Conservation (phyloP, 2,888 invertebrate species). For the Troides oblongomaculatus region DNA sequence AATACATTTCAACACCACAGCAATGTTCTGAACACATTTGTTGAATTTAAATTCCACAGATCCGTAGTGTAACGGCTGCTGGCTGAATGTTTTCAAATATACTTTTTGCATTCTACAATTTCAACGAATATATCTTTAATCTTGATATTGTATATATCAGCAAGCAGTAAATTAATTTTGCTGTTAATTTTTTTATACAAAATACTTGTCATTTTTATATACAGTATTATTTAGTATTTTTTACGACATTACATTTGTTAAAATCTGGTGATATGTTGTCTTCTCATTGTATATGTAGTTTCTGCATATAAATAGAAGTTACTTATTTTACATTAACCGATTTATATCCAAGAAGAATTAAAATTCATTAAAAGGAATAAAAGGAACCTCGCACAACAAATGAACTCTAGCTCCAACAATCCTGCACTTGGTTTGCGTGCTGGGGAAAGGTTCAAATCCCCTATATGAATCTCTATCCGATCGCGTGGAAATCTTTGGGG, state of each 20-base stretch:
- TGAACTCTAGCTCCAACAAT: too few species aligned
- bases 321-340: too few species aligned
- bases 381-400: too few species aligned
- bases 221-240: background rate
- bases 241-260: background rate
- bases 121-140: constrained; percentile 10
- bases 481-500: too few species aligned
- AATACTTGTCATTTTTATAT: background rate
- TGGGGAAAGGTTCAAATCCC: too few species aligned
- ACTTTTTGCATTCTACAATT: constrained; percentile 42
- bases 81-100: constrained; percentile 58
- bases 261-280: too few species aligned
- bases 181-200: background rate
- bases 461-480: too few species aligned
- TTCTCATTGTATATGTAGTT: too few species aligned
- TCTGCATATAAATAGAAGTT: too few species aligned
- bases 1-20: constrained; percentile 29
- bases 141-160: constrained; percentile 4
- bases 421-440: too few species aligned
- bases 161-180: background rate
- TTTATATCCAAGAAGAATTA: too few species aligned
- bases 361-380: too few species aligned
- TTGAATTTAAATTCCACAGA: constrained; percentile 46
- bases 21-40: constrained; percentile 30
- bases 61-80: constrained; percentile 55